Evolutionary conservation across 2,797 vertebrate genomes (phyloP), one percentile per base, ranked within the genome.

Genomic region (Cygnus olor): DNA sequence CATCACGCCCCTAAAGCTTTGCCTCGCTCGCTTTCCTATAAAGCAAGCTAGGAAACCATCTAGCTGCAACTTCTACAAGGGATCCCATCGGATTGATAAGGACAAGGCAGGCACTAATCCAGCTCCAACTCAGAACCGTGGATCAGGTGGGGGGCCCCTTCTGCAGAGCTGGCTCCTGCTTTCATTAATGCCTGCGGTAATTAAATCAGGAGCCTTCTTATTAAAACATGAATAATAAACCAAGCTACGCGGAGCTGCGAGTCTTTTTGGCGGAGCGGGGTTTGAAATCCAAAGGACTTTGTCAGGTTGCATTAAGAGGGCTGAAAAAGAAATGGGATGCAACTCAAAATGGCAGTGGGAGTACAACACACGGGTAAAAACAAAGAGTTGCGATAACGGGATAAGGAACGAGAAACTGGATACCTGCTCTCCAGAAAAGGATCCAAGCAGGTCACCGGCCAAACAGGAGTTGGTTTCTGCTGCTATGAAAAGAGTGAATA

Each of bases 301-400:
- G 58, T 47, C 73, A 14, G 30, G 20, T 17, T 17, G n/a, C 20
- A 11, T 34, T 34, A 45, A 38, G 22, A 32, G 49, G 1, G n/a
- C n/a, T 18, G 44, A 53, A 45, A 53, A 53, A 30, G 36, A 30
- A 71, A 38, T 1, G 16, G 38, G 45, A 45, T n/a, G 24, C 30
- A 38, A 65, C 51, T 53, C 36, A 24, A 53, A 58, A 30, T 3
- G 24, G 73, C 51, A 45, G 32, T 1, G 2, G 32, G 58, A 71
- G 44, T 11, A n/a, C 10, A 53, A 32, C 58, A n/a, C 0, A 1
- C 3, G 28, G 44, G 27, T 12, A n/a, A 78, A 65, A 83, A 20
- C 2, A 2, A 15, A 4, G 1, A 0, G 12, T 12, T 25, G 38
- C 25, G n/a, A 30, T 17, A 40, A 10, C 1, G 40, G 20, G n/a